Evolutionary conservation across 2,113 vertebrate genomes (phyloP), one percentile per base, ranked within the genome.

Genomic region (Cheilinus undulatus): DNA sequence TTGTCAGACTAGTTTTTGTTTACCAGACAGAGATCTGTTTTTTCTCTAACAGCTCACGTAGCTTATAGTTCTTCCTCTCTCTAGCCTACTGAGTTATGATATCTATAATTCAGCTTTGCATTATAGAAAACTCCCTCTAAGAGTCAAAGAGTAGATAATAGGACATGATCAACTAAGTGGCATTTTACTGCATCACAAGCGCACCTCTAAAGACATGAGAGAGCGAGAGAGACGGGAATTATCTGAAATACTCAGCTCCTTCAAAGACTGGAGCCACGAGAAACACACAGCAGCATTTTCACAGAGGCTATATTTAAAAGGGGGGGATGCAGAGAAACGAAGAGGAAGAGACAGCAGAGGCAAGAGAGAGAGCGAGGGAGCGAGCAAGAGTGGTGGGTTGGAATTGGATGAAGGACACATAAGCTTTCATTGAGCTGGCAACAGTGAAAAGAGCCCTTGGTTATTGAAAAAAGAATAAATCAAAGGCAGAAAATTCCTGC

Each of bases 401-500:
- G 83, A 90, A 88, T 78, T 84, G 73, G 86, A 85, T 82, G 86
- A 93, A 91, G 86, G 89, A 84, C 74, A 49, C 66, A 68, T 76
- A 87, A 86, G 86, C 78, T 84, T 67, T 85, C 66, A 79, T 86
- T 88, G 87, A 85, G 85, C 74, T 90, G 89, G 85, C 82, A 90
- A 78, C 69, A 73, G 71, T 85, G 81, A 90, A 91, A 85, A 90
- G 84, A 89, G 84, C 71, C 72, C 70, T 88, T 79, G 82, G 87
- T 89, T 89, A 86, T 83, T 89, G 76, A 84, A 90, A 89, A 90
- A 84, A 83, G 26, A 82, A 74, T 64, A 84, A 91, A 89, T 92
- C 89, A 92, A 93, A 90, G 87, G 74, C 72, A 78, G 67, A 88
- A 82, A 81, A 88, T 92, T 85, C 85, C 80, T 73, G 66, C 74